Evolutionary conservation across 2,888 invertebrate genomes (phyloP).

Genomic region (Temnothorax unifasciatus): DNA sequence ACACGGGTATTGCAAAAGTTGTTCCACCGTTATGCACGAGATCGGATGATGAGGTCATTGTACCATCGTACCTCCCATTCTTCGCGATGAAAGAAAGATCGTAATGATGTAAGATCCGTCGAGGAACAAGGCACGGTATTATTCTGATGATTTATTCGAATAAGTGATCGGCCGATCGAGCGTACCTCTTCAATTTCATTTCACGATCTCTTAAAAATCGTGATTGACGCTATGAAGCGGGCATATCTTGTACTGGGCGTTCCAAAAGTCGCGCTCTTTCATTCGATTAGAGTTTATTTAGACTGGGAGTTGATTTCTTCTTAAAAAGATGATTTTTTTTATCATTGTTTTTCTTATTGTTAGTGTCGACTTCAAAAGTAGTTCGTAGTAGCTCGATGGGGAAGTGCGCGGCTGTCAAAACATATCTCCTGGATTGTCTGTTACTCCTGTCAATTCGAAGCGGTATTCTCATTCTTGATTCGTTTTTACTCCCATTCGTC

Average conservation of each 20-base stretch:
- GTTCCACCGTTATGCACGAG: conserved; percentile 65
- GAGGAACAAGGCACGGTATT: conserved; percentile 58
- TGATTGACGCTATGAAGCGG: not conserved
- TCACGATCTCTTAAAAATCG: conserved; percentile 4
- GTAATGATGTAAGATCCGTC: conserved; percentile 51
- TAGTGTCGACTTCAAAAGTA: not conserved
- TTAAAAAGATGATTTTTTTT: conserved; percentile 3
- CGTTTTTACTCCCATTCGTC: not conserved
- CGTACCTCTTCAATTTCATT: not conserved
- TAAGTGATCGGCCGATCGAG: conserved; percentile 32
- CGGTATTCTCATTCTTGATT: conserved; percentile 6
- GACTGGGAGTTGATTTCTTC: not conserved
- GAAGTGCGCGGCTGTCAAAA: conserved; percentile 26
- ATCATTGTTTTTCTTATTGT: conserved; percentile 5
- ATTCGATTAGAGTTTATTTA: not conserved
- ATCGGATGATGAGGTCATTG: conserved; percentile 68
- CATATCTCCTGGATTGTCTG: conserved; percentile 1
- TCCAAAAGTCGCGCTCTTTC: not conserved
- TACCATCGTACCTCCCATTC: conserved; percentile 44
- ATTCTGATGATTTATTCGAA: conserved; percentile 66
- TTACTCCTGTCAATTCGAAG: not conserved
- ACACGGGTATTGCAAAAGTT: conserved; percentile 54
- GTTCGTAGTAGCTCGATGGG: not conserved
- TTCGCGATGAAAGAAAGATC: conserved; percentile 60
- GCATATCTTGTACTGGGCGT: not conserved